Evolutionary conservation across 1,140 invertebrate genomes (phyloP).

Genomic region (Cryptotermes secundus): DNA sequence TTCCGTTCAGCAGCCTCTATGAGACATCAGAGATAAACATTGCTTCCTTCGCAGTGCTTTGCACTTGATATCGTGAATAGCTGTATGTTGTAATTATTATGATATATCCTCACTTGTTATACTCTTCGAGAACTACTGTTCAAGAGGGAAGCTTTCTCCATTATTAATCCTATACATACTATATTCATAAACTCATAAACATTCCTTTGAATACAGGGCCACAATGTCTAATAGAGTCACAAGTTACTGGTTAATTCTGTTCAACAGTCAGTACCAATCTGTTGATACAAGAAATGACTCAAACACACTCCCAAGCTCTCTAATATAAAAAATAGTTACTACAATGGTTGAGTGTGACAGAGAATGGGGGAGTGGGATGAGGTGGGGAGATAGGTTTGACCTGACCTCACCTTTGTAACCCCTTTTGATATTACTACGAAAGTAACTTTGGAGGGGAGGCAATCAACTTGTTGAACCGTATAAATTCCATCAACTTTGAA

Average conservation of each 20-base stretch:
- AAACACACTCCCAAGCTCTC: neutral
- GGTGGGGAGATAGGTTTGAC: neutral
- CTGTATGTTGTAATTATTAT: neutral
- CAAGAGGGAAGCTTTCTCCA: neutral
- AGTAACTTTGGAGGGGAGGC: slow-evolving; percentile 15
- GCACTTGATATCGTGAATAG: neutral
- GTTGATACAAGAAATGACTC: neutral
- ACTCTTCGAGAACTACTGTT: too few relatives aligned
- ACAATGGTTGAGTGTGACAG: neutral
- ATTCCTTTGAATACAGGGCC: neutral
- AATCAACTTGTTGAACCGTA: slow-evolving; percentile 26
- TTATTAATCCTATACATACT: neutral
- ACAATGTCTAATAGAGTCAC: neutral
- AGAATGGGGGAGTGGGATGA: neutral
- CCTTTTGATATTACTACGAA: slow-evolving; percentile 17
- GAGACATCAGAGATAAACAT: neutral
- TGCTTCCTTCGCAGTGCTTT: neutral
- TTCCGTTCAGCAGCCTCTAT: too few relatives aligned
- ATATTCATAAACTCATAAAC: neutral
- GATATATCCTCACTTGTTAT: too few relatives aligned
- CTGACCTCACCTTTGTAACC: neutral
- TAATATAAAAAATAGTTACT: neutral
- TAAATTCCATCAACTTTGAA: slow-evolving; percentile 22
- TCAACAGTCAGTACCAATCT: neutral
- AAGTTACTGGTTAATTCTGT: neutral